Conservation (phyloP, 2,113 vertebrate genomes). For the Dipodomys merriami region DNA sequence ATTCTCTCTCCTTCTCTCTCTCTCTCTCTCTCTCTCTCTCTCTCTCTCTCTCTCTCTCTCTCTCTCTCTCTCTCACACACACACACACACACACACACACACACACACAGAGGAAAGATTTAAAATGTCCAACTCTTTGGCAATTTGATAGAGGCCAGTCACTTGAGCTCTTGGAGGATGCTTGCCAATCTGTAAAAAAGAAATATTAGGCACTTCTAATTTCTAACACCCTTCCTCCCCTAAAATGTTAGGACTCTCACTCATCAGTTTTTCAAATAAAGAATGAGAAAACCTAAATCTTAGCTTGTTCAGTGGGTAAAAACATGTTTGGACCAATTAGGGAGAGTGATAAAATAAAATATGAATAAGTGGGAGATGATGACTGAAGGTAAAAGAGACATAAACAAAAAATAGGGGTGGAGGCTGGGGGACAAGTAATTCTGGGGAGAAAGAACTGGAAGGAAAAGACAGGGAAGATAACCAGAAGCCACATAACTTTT, state of each 20-base stretch:
- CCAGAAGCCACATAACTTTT: background rate
- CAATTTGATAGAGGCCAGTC: background rate
- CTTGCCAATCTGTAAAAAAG: background rate
- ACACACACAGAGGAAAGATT: background rate
- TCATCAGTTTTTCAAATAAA: background rate
- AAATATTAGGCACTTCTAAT: background rate
- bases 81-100: no score
- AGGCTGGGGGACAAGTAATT: background rate
- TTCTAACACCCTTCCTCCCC: background rate
- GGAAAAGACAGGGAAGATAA: background rate
- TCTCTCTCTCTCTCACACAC: no score
- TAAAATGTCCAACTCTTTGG: background rate
- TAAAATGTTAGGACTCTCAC: background rate
- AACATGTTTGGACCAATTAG: constrained; percentile 53
- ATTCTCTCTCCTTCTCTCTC: no score
- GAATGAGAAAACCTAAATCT: constrained; percentile 3
- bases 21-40: no score
- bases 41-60: no score
- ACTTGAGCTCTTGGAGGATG: background rate
- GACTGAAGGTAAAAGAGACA: background rate
- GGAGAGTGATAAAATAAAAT: background rate
- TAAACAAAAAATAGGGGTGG: background rate
- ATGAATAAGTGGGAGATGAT: background rate
- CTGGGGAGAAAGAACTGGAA: no score
- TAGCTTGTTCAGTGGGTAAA: background rate